Percentiles rank a stretch among this genome's conserved stretches.
phyloP scores from a whole-genome alignment of 2,797 vertebrate species.

The Sebastes iracundus region DNA sequence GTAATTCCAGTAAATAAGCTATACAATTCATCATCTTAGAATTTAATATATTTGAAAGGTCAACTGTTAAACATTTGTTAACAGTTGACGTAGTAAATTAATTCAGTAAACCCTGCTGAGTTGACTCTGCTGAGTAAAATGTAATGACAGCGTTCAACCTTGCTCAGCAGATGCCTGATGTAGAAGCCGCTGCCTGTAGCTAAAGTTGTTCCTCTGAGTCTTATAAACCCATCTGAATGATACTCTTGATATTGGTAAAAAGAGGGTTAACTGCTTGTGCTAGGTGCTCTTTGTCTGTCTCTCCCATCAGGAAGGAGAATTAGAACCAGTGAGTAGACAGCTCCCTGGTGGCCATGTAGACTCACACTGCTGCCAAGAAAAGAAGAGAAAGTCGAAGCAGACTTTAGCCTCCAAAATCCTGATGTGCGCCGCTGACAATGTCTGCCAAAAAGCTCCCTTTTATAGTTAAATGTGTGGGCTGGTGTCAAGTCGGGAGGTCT shows the following conservation, averaged over 20 bases:
- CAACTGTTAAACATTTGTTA: not conserved
- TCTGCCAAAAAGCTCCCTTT: conserved; percentile 40
- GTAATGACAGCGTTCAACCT: not conserved
- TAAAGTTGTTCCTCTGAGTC: not conserved
- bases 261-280: conserved; percentile 10
- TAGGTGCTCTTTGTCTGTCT: conserved; percentile 12
- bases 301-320: conserved; percentile 25
- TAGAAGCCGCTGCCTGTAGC: conserved; percentile 7
- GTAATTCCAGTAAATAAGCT: not conserved
- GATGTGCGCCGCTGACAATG: conserved; percentile 11
- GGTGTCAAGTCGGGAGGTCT: conserved; percentile 15
- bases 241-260: conserved; percentile 1
- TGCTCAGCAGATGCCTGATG: not conserved
- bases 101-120: not conserved
- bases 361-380: conserved; percentile 46
- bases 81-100: not conserved
- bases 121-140: not conserved
- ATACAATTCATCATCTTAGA: not conserved
- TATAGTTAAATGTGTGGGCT: conserved; percentile 32
- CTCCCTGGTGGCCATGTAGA: conserved; percentile 39
- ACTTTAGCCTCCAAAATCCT: conserved; percentile 32
- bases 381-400: conserved; percentile 26
- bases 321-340: conserved; percentile 16
- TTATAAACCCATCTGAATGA: conserved; percentile 6
- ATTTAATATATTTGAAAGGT: not conserved